A percentile compares a stretch with the other conserved stretches of the same genome.
phyloP scores from a whole-genome alignment of 1,140 invertebrate genomes.

The Heterodera carotae region DNA sequence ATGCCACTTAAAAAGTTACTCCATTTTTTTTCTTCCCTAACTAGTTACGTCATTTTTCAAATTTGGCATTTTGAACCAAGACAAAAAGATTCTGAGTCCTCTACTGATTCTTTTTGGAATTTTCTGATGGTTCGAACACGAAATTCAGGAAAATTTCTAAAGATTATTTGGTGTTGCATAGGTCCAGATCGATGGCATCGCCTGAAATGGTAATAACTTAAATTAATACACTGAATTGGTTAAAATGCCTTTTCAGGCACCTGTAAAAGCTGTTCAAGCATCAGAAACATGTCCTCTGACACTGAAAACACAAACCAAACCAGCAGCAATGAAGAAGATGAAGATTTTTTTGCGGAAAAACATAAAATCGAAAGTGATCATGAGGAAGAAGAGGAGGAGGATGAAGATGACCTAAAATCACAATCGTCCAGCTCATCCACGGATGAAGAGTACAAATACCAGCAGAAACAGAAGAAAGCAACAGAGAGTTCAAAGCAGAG shows the following conservation, averaged over 20 bases:
- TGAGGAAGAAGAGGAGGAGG: conserved; percentile 31
- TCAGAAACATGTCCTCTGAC: background rate
- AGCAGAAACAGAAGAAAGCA: conserved; percentile 22
- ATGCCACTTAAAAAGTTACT: too few species aligned
- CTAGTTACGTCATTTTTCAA: too few species aligned
- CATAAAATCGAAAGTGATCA: conserved; percentile 29
- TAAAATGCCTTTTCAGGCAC: background rate
- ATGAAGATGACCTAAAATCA: conserved; percentile 10
- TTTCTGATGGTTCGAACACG: too few species aligned
- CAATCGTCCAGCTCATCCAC: background rate
- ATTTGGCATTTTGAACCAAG: too few species aligned
- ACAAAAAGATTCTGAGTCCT: too few species aligned
- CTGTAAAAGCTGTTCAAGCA: background rate
- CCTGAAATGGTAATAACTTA: conserved; percentile 6
- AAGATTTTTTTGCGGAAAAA: background rate
- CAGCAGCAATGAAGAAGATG: conserved; percentile 14
- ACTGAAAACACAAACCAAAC: background rate
- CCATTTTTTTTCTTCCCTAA: too few species aligned
- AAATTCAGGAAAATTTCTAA: too few species aligned
- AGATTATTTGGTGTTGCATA: too few species aligned
- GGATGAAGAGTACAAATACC: conserved; percentile 18
- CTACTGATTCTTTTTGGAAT: too few species aligned
- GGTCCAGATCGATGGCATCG: background rate
- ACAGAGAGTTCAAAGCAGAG: background rate
- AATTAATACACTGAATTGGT: conserved; percentile 1